Base-by-base conservation (phyloP, 2,797 vertebrate genomes). In the Argyrosomus regius region DNA sequence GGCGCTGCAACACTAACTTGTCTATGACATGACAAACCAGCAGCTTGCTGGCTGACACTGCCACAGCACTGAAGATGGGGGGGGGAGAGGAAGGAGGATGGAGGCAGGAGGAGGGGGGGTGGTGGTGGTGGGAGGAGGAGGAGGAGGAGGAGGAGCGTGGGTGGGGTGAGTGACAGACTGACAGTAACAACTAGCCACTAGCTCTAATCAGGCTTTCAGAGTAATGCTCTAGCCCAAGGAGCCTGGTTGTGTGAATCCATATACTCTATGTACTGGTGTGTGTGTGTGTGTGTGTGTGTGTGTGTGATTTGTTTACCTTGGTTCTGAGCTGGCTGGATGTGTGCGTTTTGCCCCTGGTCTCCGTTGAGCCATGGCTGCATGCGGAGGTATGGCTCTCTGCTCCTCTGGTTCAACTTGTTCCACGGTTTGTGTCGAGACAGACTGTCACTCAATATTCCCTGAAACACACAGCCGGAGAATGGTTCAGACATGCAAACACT, bases 281-380 rank as follows among this genome's bases (percentile, higher is more conserved):
- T 64, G 70, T 57, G 41, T 73, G 69, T 28, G 41, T 54, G 43
- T 62, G 20, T 67, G 41, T 66, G 35, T 22, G 39, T 62, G 28
- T 12, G 4, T 24, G 74, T 46, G 41, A 65, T 64, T 73, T 87
- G 64, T 82, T 82, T 91, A 94, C 94, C 94, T 93, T 94, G 93
- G 89, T 93, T 93, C 67, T 91, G 91, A 71, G 89, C 59, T 80
- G 76, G 90, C 76, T 92, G 93, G 77, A 81, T 76, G 71, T 92
- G 93, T 96, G 95, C 84, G 96, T 96, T 84, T 94, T 97, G 97
- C 83, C 97, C 96, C 88, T 97, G 97, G 92, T 99, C 97, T 82
- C 97, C 97, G 22, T 98, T 98, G 87, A 98, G 96, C 97, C 98
- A 99, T 77, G 98, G 96, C 93, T 98, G 98, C 97, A 98, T 98